phyloP scores from a whole-genome alignment of 2,797 vertebrate species.

The Aldrovandia affinis region DNA sequence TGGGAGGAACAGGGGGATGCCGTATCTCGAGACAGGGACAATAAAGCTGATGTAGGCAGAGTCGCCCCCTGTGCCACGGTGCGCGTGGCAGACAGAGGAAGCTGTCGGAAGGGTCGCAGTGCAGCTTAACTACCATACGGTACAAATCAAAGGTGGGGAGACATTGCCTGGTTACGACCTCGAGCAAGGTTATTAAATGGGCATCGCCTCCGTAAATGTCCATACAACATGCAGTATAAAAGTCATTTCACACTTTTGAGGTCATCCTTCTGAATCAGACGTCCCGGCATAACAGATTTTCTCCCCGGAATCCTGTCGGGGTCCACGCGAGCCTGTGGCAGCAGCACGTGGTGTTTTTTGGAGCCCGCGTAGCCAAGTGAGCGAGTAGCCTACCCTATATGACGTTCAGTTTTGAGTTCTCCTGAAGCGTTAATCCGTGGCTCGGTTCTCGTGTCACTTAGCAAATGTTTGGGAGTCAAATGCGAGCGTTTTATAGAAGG shows the following conservation, averaged over 20 bases:
- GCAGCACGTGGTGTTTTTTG: background rate
- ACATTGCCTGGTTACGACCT: background rate
- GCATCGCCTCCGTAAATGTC: background rate
- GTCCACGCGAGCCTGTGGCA: background rate
- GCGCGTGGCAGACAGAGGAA: background rate
- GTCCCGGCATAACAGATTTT: background rate
- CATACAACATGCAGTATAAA: background rate
- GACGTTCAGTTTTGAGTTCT: background rate
- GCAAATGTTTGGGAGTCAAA: conserved; percentile 22
- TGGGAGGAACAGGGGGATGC: background rate
- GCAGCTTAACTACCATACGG: background rate
- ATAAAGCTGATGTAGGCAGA: background rate
- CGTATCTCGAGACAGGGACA: background rate
- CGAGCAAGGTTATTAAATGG: background rate
- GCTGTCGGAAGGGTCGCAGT: background rate
- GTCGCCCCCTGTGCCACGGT: background rate
- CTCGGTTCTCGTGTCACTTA: background rate
- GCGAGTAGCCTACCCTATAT: background rate
- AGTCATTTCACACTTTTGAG: conserved; percentile 11
- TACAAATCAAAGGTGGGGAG: background rate
- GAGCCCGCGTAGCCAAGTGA: background rate
- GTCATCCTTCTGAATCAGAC: background rate
- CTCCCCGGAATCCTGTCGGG: background rate
- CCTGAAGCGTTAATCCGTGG: background rate
- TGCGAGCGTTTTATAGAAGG: background rate